Conservation (phyloP, 2,888 invertebrate species). For the Hypomecis atomaria region DNA sequence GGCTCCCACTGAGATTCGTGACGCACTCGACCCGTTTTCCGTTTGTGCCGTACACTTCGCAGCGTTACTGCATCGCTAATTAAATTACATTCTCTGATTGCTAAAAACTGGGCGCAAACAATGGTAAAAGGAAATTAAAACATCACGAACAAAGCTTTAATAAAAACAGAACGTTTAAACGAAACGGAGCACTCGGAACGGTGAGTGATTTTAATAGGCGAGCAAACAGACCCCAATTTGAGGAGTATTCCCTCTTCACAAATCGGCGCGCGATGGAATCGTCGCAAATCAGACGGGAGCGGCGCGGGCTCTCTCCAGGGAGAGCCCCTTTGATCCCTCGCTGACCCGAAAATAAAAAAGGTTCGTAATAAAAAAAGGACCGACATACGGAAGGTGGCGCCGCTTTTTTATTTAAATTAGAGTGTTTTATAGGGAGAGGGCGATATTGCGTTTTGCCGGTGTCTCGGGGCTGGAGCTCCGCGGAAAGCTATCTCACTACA, state of each 20-base stretch:
- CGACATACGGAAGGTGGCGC: constrained; percentile 85
- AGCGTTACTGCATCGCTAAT: constrained; percentile 41
- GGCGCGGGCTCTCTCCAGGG: constrained; percentile 70
- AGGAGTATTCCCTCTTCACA: constrained; percentile 81
- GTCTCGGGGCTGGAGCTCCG: constrained; percentile 74
- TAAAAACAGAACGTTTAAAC: constrained; percentile 61
- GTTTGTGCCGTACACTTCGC: constrained; percentile 41
- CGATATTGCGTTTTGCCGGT: constrained; percentile 83
- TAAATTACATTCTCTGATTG: constrained; percentile 42
- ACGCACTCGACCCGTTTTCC: constrained; percentile 39
- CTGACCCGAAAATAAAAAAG: constrained; percentile 85
- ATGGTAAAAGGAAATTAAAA: constrained; percentile 50
- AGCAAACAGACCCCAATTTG: constrained; percentile 79
- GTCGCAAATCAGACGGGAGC: constrained; percentile 79
- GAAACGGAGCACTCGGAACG: constrained; percentile 62
- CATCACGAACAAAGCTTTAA: constrained; percentile 54
- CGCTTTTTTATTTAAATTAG: constrained; percentile 85
- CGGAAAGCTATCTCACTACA: constrained; percentile 67
- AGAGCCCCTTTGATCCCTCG: constrained; percentile 83
- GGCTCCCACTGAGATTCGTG: constrained; percentile 44
- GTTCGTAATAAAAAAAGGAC: constrained; percentile 83
- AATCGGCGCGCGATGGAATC: constrained; percentile 79
- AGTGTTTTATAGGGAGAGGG: constrained; percentile 84
- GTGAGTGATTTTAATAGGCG: constrained; percentile 82
- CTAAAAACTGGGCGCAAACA: constrained; percentile 44